Percentiles rank a stretch among this genome's conserved stretches.
These are phyloP conservation scores for Pterocles orientalis DNA, from an alignment of 2,113 vertebrate genomes.

Conservation along the genomic window DNA sequence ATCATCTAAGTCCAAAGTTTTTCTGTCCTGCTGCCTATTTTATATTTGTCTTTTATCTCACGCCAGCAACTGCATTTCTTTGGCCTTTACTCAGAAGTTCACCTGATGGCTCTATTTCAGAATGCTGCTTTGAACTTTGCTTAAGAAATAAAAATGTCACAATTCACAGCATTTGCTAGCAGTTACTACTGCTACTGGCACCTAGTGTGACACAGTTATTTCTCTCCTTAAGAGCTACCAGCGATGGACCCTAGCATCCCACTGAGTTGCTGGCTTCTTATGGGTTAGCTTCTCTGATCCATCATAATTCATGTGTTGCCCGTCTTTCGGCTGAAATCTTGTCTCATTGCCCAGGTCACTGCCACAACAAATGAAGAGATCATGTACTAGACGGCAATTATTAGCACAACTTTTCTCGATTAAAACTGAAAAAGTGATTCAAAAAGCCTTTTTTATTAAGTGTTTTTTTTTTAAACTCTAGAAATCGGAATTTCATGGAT, in stretches of 20 bases:
- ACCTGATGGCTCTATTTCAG: neutral
- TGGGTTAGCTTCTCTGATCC: neutral
- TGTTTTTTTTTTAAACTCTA: neutral
- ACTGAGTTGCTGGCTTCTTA: neutral
- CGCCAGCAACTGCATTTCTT: neutral
- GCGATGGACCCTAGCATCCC: neutral
- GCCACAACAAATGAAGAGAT: neutral
- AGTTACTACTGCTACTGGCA: neutral
- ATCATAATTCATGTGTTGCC: neutral
- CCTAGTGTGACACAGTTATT: neutral
- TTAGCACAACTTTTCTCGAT: neutral
- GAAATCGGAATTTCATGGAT: neutral
- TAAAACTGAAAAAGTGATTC: neutral
- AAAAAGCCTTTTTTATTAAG: neutral
- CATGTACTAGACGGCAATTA: neutral
- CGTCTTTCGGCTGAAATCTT: neutral
- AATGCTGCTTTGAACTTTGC: neutral
- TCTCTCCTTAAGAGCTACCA: neutral
- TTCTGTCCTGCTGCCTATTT: neutral
- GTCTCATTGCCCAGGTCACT: neutral
- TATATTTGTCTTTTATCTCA: conserved; percentile 20
- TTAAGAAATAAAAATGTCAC: neutral
- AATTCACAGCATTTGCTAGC: neutral
- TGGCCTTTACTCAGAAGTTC: neutral
- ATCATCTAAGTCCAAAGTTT: neutral